A percentile compares a stretch with the other conserved stretches of the same genome.
Evolutionary conservation across 2,113 vertebrate species (phyloP).

Genomic region (Actenoides lindsayi): DNA sequence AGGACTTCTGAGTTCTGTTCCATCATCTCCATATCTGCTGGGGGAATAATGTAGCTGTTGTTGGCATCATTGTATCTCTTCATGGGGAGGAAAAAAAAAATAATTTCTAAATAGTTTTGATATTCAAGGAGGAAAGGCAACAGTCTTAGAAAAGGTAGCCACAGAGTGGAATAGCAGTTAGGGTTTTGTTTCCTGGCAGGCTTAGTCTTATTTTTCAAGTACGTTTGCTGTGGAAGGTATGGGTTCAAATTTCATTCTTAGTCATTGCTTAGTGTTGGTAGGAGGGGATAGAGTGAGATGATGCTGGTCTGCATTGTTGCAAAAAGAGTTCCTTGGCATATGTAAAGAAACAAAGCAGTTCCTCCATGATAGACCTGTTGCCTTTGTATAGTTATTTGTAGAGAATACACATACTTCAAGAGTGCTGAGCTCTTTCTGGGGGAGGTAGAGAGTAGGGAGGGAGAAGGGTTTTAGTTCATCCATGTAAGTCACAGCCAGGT

Average conservation of each 20-base stretch:
- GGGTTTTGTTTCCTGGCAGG: slow-evolving; percentile 37
- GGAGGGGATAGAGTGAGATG: neutral
- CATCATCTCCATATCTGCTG: neutral
- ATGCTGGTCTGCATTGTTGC: neutral
- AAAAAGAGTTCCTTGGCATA: neutral
- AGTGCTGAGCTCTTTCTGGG: neutral
- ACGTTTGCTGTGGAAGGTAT: neutral
- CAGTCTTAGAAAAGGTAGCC: neutral
- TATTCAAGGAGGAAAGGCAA: neutral
- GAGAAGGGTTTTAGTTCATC: neutral
- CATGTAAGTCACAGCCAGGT: neutral
- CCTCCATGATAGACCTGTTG: neutral
- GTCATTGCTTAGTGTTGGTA: neutral
- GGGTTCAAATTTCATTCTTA: neutral
- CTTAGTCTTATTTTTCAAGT: neutral
- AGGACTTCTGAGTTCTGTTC: neutral
- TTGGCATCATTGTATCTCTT: neutral
- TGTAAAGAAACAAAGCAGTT: neutral
- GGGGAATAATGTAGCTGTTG: neutral
- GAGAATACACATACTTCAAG: neutral
- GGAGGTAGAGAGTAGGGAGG: neutral
- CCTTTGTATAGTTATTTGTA: neutral
- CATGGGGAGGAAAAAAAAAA: too few relatives aligned
- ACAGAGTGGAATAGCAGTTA: neutral
- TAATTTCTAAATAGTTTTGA: neutral